A percentile compares a stretch with the other conserved stretches of the same genome.
phyloP scores from a whole-genome alignment of 2,888 invertebrate species.

The Eupeodes latifasciatus region DNA sequence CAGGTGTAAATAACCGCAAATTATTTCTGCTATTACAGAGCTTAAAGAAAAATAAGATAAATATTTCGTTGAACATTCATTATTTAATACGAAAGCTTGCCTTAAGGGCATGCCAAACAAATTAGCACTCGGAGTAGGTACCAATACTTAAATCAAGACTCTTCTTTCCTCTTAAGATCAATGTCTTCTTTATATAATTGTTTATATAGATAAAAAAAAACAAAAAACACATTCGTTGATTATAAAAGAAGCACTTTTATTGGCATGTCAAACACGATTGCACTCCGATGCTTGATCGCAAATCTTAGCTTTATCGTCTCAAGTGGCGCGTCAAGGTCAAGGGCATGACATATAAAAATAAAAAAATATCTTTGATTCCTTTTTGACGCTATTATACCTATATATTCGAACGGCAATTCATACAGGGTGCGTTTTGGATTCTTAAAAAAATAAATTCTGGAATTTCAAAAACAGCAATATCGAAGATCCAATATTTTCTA shows the following conservation, averaged over 20 bases:
- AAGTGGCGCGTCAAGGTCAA: slow-evolving; percentile 2
- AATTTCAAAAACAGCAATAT: neutral
- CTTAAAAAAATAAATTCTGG: neutral
- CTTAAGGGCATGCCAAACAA: no score
- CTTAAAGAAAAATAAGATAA: no score
- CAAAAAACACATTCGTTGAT: slow-evolving; percentile 15
- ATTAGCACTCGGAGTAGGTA: neutral
- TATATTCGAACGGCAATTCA: neutral
- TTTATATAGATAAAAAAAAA: neutral
- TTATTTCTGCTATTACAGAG: no score
- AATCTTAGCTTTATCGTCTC: slow-evolving; percentile 34
- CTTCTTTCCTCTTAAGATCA: no score
- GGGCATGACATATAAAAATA: neutral
- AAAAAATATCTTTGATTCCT: slow-evolving; percentile 6
- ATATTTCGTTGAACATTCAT: no score
- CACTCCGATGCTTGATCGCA: neutral
- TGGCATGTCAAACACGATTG: slow-evolving; percentile 51
- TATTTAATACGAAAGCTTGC: no score
- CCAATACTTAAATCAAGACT: no score
- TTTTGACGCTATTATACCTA: slow-evolving; percentile 4
- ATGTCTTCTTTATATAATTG: neutral
- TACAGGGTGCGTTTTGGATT: neutral
- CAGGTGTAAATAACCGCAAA: no score
- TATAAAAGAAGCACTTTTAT: slow-evolving; percentile 28
- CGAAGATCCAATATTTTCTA: no score